Conservation (phyloP, 2,888 invertebrate species). For the Actias luna region DNA sequence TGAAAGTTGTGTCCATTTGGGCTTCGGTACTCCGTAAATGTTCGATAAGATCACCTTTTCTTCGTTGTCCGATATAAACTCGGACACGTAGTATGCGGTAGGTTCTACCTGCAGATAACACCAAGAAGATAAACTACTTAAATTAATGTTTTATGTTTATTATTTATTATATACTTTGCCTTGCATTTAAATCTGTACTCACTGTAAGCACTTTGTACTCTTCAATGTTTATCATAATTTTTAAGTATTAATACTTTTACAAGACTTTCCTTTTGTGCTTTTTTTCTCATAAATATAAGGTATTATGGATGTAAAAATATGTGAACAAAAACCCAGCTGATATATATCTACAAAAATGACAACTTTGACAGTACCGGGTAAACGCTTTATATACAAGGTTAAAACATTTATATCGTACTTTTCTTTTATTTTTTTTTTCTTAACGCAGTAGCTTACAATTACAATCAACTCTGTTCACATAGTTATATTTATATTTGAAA, state of each 20-base stretch:
- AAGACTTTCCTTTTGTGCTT: not conserved
- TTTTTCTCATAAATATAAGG: no score
- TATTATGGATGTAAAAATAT: no score
- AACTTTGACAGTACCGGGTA: not conserved
- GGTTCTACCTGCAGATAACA: conserved; percentile 72
- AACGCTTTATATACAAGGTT: no score
- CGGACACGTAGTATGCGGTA: conserved; percentile 91
- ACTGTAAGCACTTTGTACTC: conserved; percentile 36
- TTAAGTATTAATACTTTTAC: not conserved
- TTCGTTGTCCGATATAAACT: conserved; percentile 90
- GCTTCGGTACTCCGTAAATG: conserved; percentile 91
- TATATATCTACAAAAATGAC: no score
- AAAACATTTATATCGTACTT: no score
- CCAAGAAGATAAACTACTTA: not conserved
- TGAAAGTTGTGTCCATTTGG: conserved; percentile 97
- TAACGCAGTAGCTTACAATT: no score
- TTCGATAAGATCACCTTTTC: conserved; percentile 86
- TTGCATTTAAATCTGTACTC: conserved; percentile 25
- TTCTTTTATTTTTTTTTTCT: no score
- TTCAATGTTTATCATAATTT: conserved; percentile 26
- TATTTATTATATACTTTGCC: conserved; percentile 1
- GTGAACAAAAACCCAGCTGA: not conserved
- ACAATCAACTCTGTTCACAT: no score
- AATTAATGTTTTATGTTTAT: not conserved
- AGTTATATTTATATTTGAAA: not conserved